Percentiles rank a stretch among this genome's conserved stretches.
phyloP scores from a whole-genome alignment of 2,797 vertebrate genomes.

The Alauda arvensis region DNA sequence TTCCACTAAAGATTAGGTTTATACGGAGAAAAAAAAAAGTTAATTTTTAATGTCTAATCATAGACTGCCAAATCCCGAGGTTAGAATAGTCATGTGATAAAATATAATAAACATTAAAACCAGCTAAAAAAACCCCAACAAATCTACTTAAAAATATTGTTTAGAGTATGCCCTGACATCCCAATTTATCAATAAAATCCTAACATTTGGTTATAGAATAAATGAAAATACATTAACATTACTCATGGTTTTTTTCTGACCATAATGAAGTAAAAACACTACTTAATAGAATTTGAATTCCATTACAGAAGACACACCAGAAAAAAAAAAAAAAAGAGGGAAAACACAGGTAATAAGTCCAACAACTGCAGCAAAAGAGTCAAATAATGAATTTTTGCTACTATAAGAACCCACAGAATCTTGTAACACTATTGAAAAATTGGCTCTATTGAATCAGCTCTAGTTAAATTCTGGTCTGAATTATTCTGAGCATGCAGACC shows the following conservation, averaged over 20 bases:
- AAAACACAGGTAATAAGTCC: background rate
- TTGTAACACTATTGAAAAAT: background rate
- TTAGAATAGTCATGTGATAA: background rate
- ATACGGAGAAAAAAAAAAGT: background rate
- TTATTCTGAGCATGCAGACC: background rate
- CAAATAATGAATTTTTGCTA: background rate
- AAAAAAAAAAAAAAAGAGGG: background rate
- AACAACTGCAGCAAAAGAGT: background rate
- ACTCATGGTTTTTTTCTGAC: background rate
- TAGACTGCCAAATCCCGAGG: background rate
- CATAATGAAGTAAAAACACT: background rate
- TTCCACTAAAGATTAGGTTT: background rate
- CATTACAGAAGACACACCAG: rapidly evolving
- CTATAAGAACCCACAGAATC: background rate
- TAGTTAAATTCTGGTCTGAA: background rate
- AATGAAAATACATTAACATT: background rate
- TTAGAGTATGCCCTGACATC: background rate
- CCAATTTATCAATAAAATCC: background rate
- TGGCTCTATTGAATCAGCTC: background rate
- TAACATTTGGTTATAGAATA: background rate
- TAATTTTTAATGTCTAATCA: background rate
- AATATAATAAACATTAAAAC: background rate
- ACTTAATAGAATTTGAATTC: background rate
- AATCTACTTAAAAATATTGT: background rate
- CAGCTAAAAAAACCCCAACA: background rate